Evolutionary conservation across 2,888 invertebrate genomes (phyloP).

Genomic region (Apodemia mormo): DNA sequence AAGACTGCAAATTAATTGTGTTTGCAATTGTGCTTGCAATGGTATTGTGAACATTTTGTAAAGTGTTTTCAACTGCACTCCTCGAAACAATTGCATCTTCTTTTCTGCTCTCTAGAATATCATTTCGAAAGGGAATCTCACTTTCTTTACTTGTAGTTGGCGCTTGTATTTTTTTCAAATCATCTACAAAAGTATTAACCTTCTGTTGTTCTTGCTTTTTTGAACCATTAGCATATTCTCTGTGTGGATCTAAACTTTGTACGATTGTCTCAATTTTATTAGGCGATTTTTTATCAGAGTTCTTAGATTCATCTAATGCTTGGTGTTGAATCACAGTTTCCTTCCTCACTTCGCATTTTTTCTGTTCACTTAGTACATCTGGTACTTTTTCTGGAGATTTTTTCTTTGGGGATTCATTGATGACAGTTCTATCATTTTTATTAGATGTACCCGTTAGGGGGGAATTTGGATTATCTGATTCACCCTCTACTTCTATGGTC

Average conservation of each 20-base stretch:
- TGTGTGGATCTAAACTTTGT: constrained; percentile 63
- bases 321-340: constrained; percentile 76
- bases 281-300: constrained; percentile 63
- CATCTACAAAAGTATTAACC: constrained; percentile 62
- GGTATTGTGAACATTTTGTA: constrained; percentile 61
- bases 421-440: constrained; percentile 59
- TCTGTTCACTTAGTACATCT: constrained; percentile 53
- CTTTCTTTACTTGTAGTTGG: constrained; percentile 57
- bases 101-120: constrained; percentile 57
- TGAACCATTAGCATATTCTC: constrained; percentile 52
- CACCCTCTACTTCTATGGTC: constrained; percentile 69
- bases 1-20: constrained; percentile 72
- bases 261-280: constrained; percentile 68
- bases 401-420: constrained; percentile 60
- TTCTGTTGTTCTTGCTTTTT: constrained; percentile 63
- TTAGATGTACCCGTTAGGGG: constrained; percentile 54
- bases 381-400: constrained; percentile 57
- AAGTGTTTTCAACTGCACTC: constrained; percentile 60
- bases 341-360: constrained; percentile 65
- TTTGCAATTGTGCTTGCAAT: constrained; percentile 62
- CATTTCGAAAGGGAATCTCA: constrained; percentile 64
- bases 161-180: constrained; percentile 54
- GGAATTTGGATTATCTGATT: constrained; percentile 61
- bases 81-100: constrained; percentile 70
- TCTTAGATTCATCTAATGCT: constrained; percentile 59